Base-by-base conservation (phyloP, 2,797 vertebrate genomes). In the Myotis planiceps region DNA sequence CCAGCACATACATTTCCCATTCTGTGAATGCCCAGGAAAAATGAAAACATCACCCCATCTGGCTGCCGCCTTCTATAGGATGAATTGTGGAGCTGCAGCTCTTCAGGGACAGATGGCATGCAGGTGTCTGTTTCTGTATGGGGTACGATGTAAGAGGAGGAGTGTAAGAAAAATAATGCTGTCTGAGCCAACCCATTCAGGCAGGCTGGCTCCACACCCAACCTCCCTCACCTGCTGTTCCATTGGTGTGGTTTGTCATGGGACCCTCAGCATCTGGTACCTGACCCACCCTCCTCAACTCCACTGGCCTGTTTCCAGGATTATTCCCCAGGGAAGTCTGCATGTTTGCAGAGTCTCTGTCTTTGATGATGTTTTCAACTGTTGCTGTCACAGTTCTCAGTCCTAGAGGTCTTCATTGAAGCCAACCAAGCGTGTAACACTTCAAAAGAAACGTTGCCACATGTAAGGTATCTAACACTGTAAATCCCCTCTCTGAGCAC, bases 321-420 rank as follows among this genome's bases (percentile, higher is more conserved):
- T 42, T 37, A 29, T 63, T 47, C 55, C 55, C 25, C n/a, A 63
- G 42, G 58, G 81, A n/a, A 90, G 49, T 14, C 71, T 32, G 32
- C 60, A 32, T 90, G 49, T 90, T 92, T 72, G 72, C 19, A n/a
- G 37, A 81, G 47, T 74, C 32, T 66, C 45, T 76, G 27, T 39
- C 69, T 68, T 79, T 90, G 60, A 74, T 81, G 66, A 71, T 96
- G 80, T 68, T 95, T 93, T 97, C 76, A 75, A 92, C 63, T 58
- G n/a, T 69, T 85, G 76, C 27, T 78, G 32, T 94, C 89, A 66
- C 5, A 45, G 91, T 76, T 72, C 49, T 92, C 80, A 81, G 87
- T 78, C 76, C 80, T 89, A 66, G 82, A 93, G 80, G 87, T 88
- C 89, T 94, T 90, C 90, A 66, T 6, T 90, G 93, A 97, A 93